Base-by-base conservation (phyloP, 2,113 vertebrate species). In the Urocitellus parryii region DNA sequence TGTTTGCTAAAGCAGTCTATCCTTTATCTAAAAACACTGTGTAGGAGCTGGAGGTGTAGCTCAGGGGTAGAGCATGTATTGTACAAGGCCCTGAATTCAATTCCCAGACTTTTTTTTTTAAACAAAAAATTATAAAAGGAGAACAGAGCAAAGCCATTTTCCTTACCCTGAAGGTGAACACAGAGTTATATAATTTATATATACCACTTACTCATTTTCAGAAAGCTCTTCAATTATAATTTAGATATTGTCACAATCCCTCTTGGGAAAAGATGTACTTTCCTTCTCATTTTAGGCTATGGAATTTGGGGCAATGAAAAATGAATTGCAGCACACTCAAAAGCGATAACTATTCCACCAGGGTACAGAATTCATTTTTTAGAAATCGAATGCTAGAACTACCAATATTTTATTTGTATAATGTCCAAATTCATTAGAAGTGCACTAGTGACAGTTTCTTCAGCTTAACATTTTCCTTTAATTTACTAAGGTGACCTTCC, bases 141-240 rank as follows among this genome's bases (percentile, higher is more conserved):
- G 42, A 90, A 63, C 48, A 76, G 20, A 45, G 65, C 82, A 79
- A 53, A 2, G 25, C n/a, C 10, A 25, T 82, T 72, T 85, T 91
- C 48, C 82, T 93, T 73, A 87, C 10, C 45, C 56, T 63, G 93
- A 94, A 96, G 74, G 93, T 92, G 96, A 91, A 92, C 76, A 56
- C 65, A 65, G 88, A 97, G 3, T 91, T 96, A 79, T 45, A 61
- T 91, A 86, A 96, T 95, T 93, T 89, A 90, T 93, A 90, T 93
- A 91, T 56, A 58, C 42, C 37, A 81, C 82, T 97, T 92, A 78
- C 18, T 95, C 73, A 95, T 94, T 96, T 97, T 93, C 82, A 80
- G 74, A 95, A 81, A 96, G 18, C 48, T 78, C 88, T 18, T 96
- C 93, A 96, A 76, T 97, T 96, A 94, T 96, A 97, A 97, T 97